Evolutionary conservation across 2,113 vertebrate species (phyloP).

Genomic region (Lucifuga dentata): DNA sequence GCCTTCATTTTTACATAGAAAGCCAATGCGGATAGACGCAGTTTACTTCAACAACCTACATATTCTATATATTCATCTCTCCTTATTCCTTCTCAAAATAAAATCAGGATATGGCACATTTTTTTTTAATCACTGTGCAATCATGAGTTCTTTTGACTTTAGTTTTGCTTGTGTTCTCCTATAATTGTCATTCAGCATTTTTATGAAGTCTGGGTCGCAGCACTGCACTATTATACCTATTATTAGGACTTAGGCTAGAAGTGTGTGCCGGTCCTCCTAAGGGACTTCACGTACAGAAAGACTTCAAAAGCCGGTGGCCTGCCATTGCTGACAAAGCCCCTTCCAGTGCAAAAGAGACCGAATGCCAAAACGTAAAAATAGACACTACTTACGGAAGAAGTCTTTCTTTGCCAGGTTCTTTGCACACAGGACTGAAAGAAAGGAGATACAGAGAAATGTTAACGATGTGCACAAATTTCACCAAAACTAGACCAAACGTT

Average conservation of each 20-base stretch:
- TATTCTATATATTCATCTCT: too few relatives aligned
- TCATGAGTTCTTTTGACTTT: too few relatives aligned
- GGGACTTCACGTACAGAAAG: constrained; percentile 45
- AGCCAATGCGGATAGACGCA: too few relatives aligned
- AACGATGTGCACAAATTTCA: neutral
- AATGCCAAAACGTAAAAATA: constrained; percentile 64
- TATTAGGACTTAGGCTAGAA: constrained; percentile 8
- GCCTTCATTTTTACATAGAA: neutral
- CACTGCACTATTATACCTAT: neutral
- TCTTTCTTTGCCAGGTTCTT: constrained; percentile 99
- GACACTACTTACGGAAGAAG: constrained; percentile 95
- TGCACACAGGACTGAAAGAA: constrained; percentile 92
- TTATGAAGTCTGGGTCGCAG: neutral
- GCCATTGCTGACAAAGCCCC: constrained; percentile 45
- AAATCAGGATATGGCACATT: neutral
- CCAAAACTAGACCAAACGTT: neutral
- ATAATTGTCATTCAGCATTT: neutral
- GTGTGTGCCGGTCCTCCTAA: constrained; percentile 1
- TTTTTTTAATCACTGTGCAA: too few relatives aligned
- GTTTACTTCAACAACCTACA: too few relatives aligned
- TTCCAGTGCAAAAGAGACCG: constrained; percentile 31
- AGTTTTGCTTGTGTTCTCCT: neutral
- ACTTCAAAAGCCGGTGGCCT: constrained; percentile 50
- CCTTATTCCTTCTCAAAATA: too few relatives aligned
- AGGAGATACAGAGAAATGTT: constrained; percentile 65